Evolutionary conservation across 2,888 invertebrate genomes (phyloP), one percentile per base, ranked within the genome.

Genomic region (Blomia tropicalis): DNA sequence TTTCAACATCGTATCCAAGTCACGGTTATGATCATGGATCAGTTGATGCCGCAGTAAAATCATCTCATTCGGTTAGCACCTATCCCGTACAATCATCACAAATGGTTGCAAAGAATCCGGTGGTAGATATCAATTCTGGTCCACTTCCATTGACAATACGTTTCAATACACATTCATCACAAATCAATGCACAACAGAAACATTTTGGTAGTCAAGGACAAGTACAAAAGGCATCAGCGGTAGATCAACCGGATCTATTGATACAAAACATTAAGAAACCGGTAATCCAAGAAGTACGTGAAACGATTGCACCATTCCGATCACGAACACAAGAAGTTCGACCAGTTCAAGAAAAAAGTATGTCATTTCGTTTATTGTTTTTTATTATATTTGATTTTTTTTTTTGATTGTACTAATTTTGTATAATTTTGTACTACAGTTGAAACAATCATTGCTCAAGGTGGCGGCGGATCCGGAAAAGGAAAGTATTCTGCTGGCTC

Each of bases 71-170:
- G 2, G 47, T 47, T 5, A 17, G 22, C 11, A 47, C 19, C 2
- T 5, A 19, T 5, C 47, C 47, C 2, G 47, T 47, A 2, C 36
- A 36, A 17, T 36, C 36, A 11, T 11, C 7, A 11, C 36, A 36
- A 17, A 11, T 17, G 17, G 17, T 36, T 7, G 36, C 25, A 23
- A 2, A 27, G 29, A 56, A 11, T 27, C 56, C 56, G 2, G 56
- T 56, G 2, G 36, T 56, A 2, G 56, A 56, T 56, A 56, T 56
- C 2, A 56, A 56, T 25, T 31, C 32, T 32, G 56, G 23, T n/a
- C 31, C 56, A 31, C n/a, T 56, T 14, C 56, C 56, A 31, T 32
- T 56, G 23, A 56, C 56, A 19, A 3, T 56, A 1, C 56, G 56
- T 56, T 56, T 56, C 29, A 56, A 56, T 36, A 19, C 56, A 22